Conservation (phyloP, 1,140 invertebrate genomes). For the Drosophila baimaii region DNA sequence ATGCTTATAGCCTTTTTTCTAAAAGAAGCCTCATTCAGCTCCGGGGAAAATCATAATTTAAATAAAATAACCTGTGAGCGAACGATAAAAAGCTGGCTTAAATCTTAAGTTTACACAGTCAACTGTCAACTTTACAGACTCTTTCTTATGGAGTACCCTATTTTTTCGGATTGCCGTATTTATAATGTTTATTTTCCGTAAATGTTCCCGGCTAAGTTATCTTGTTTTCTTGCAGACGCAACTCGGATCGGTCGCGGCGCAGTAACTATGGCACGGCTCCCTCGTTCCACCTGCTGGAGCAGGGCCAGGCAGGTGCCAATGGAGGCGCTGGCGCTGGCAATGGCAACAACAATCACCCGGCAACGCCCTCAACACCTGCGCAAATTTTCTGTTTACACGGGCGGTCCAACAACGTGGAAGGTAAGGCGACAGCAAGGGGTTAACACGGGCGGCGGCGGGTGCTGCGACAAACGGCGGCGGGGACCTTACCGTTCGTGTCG, state of each 20-base stretch:
- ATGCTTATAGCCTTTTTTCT: too few species aligned
- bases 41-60: too few species aligned
- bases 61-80: too few species aligned
- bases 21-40: too few species aligned
- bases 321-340: constrained; percentile 38
- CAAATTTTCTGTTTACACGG: constrained; percentile 79
- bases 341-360: constrained; percentile 67
- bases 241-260: constrained; percentile 37
- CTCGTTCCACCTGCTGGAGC: constrained; percentile 35
- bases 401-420: constrained; percentile 73
- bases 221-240: constrained; percentile 19
- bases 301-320: constrained; percentile 11
- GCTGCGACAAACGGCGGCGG: constrained; percentile 57
- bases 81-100: not conserved
- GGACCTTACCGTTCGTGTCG: constrained; percentile 73
- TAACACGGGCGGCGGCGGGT: not conserved
- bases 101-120: not conserved
- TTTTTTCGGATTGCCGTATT: not conserved
- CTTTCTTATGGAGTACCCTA: too few species aligned
- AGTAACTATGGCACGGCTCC: constrained; percentile 71
- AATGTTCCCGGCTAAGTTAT: constrained; percentile 5
- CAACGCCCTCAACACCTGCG: constrained; percentile 56
- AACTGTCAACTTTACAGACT: too few species aligned
- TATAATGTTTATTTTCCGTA: not conserved
- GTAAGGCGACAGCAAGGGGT: constrained; percentile 45